Percentiles rank a stretch among this genome's conserved stretches.
Evolutionary conservation across 2,888 invertebrate genomes (phyloP).

Genomic region (Cataglyphis livida): DNA sequence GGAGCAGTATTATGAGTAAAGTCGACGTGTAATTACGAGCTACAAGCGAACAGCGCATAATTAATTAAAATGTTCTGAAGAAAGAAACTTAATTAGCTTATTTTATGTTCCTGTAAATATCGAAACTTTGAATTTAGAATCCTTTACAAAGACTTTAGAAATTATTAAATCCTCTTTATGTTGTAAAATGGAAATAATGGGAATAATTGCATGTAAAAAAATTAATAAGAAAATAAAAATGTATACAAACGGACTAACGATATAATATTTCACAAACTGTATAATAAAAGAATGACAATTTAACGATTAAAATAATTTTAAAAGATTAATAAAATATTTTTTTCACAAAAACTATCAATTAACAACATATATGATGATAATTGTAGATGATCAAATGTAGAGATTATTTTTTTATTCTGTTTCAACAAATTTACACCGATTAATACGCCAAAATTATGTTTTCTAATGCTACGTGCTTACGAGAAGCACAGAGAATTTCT

Average conservation of each 20-base stretch:
- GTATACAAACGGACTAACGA: not conserved
- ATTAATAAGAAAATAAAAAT: conserved; percentile 12
- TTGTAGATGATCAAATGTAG: not conserved
- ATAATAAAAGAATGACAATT: not conserved
- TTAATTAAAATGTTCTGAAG: conserved; percentile 19
- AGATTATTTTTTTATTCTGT: not conserved
- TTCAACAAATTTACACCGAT: not conserved
- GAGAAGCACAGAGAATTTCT: conserved; percentile 57
- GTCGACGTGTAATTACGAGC: conserved; percentile 20
- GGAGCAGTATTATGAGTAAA: not conserved
- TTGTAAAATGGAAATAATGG: not conserved
- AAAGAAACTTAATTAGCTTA: conserved; percentile 31
- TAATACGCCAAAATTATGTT: conserved; percentile 35
- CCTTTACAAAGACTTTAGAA: conserved; percentile 10
- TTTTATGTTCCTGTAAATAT: conserved; percentile 32
- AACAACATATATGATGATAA: not conserved
- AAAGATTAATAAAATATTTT: not conserved
- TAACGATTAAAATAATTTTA: not conserved
- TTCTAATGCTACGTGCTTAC: conserved; percentile 33
- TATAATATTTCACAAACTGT: not conserved
- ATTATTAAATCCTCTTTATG: not conserved
- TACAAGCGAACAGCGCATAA: not conserved
- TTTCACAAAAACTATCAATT: not conserved
- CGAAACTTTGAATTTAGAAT: conserved; percentile 13
- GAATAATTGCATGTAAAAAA: not conserved